phyloP scores from a whole-genome alignment of 2,797 vertebrate species.

The Typhlichthys subterraneus region DNA sequence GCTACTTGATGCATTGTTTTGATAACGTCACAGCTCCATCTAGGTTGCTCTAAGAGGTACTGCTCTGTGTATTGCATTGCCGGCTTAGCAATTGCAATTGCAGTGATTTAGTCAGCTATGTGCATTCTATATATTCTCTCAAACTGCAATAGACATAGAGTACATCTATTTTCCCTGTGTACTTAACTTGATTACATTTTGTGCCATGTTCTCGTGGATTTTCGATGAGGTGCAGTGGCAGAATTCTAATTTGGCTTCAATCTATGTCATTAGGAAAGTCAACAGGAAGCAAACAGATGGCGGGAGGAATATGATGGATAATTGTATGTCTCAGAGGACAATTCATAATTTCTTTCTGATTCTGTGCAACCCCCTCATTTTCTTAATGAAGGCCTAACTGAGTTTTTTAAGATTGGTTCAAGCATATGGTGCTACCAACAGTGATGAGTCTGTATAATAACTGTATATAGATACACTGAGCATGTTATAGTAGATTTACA shows the following conservation, averaged over 20 bases:
- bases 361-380: constrained; percentile 77
- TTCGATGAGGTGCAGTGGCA: constrained; percentile 64
- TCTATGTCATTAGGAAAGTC: constrained; percentile 74
- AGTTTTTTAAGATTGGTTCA: constrained; percentile 65
- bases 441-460: constrained; percentile 37
- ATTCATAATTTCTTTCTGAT: constrained; percentile 75
- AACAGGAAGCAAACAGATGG: constrained; percentile 78
- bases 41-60: constrained; percentile 80
- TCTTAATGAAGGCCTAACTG: constrained; percentile 78
- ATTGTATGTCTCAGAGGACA: constrained; percentile 74
- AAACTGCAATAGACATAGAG: constrained; percentile 1
- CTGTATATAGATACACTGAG: constrained; percentile 47
- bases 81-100: constrained; percentile 55
- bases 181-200: constrained; percentile 38
- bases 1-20: constrained; percentile 73
- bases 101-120: constrained; percentile 28
- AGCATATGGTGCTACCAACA: constrained; percentile 65
- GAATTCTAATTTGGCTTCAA: constrained; percentile 73
- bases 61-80: constrained; percentile 67
- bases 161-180: constrained; percentile 10
- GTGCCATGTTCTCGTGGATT: constrained; percentile 55
- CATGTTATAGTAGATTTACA: constrained; percentile 13
- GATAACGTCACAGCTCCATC: constrained; percentile 86
- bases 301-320: constrained; percentile 76
- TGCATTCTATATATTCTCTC: constrained; percentile 31